Base-by-base conservation (phyloP, 2,888 invertebrate genomes). In the Lissocephala sabroskyi region DNA sequence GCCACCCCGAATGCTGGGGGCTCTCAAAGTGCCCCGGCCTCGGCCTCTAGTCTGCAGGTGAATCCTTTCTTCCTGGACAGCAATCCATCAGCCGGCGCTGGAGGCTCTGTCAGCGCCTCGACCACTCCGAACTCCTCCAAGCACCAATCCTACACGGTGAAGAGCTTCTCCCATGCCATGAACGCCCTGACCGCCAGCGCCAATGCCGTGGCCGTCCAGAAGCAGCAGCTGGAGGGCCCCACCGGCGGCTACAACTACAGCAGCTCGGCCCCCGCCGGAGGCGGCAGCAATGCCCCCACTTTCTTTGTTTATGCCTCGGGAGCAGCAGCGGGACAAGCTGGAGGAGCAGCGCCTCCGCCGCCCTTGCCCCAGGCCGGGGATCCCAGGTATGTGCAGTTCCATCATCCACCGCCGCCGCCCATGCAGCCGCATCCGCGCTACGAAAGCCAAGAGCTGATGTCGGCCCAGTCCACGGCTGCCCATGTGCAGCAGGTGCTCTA, bases 41-140 rank as follows among this genome's bases (percentile, higher is more conserved):
- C 84, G 7, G 82, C 82, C 6, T 76, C 82, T 10, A 79, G 77
- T 30, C 47, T 81, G 23, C 82, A 81, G 50, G 66, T 78, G 7
- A 82, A 83, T 59, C 78, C 81, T 4, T 84, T 83, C 52, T 83
- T 84, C 50, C 76, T 81, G 65, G 84, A 84, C 41, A 30, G 11
- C 42, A 76, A 49, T 16, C n/a, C n/a, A n/a, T 62, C 52, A 1
- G 19, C 45, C 1, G 47, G 49, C 7, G 18, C 39, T 19, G 32
- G 42, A 11, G 42, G 55, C 10, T 66, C 79, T 17, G 71, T 60
- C 39, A 70, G 79, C 47, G 76, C 79, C 39, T 76, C 54, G 13
- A 70, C 74, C 11, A 79, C 80, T 10, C 83, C 82, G 23, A 82
- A 79, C 49, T 75, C 82, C 37, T 77, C 81, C 36, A 82, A 81